phyloP scores from a whole-genome alignment of 2,113 vertebrate species.

The Pterophyllum scalare region DNA sequence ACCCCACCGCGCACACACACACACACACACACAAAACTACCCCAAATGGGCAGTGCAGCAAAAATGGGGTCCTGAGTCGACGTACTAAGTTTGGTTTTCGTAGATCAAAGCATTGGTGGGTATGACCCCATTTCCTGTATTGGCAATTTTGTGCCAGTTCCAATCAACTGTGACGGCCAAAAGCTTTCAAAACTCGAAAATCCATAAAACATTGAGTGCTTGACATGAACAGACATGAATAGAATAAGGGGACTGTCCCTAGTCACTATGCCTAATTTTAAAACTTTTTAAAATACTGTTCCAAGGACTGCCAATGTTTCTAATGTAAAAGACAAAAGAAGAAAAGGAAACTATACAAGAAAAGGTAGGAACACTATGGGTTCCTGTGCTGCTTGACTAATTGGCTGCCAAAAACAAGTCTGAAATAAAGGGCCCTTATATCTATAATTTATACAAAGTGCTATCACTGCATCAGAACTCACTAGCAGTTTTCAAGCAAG shows the following conservation, averaged over 20 bases:
- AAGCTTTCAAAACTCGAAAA: neutral
- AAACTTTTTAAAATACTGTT: too few species aligned
- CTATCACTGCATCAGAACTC: slow-evolving; percentile 30
- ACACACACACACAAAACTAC: too few species aligned
- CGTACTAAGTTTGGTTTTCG: neutral
- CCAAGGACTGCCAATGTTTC: neutral
- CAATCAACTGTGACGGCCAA: neutral
- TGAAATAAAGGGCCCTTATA: slow-evolving; percentile 18
- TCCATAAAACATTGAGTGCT: too few species aligned
- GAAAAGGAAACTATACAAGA: neutral
- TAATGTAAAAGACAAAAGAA: slow-evolving; percentile 9
- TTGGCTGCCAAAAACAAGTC: neutral
- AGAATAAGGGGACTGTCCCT: too few species aligned
- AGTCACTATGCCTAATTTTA: too few species aligned
- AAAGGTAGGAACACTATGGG: neutral
- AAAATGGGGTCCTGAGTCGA: neutral
- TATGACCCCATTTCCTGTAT: neutral
- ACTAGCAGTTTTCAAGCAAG: slow-evolving; percentile 20
- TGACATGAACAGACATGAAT: too few species aligned
- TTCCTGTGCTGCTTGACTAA: neutral
- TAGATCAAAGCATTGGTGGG: too few species aligned
- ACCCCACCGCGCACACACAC: too few species aligned
- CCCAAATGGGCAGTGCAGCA: too few species aligned
- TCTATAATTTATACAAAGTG: slow-evolving; percentile 36
- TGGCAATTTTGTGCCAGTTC: neutral